Evolutionary conservation across 2,888 invertebrate genomes (phyloP), one percentile per base, ranked within the genome.

Genomic region (Prosapia bicincta): DNA sequence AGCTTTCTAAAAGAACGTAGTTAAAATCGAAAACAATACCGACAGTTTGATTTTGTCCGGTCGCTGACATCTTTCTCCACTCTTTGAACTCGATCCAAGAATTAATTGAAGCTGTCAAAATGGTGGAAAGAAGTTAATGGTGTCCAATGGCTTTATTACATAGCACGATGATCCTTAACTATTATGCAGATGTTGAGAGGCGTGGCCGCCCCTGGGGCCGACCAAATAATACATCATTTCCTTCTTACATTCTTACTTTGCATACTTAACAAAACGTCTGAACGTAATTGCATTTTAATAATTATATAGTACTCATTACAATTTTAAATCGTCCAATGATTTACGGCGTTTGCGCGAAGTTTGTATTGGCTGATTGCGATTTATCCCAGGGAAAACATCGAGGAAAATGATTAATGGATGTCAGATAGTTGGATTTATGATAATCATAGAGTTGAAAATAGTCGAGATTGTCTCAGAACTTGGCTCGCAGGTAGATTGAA

Each of bases 171-270:
- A 74, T 74, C 69, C 69, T 28, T 24, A 26, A 74, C 68, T 74
- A 69, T 74, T 74, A 74, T 74, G 74, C 43, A 74, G 74, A 74
- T 74, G n/a, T n/a, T n/a, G n/a, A n/a, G n/a, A n/a, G n/a, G n/a
- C n/a, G n/a, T n/a, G 68, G 69, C 6, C n/a, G 54, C n/a, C 20
- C 20, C 20, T 20, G 74, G 72, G 15, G 20, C 13, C 68, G 26
- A 69, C 74, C 28, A 74, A 74, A 74, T 74, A 69, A 74, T 74
- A 74, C 74, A 69, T 74, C 54, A 74, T 74, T 74, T 69, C 38
- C 13, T 24, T 32, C 26, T 68, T 74, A 68, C 38, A 5, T 9
- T n/a, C 20, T 20, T 10, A 54, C 54, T 54, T 54, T 54, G 54
- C 54, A 54, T 54, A 54, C 54, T 20, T 1, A 20, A 20, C 20